These are phyloP conservation scores for Lagria hirta DNA, from an alignment of 2,888 invertebrate species.

Conservation along the genomic window DNA sequence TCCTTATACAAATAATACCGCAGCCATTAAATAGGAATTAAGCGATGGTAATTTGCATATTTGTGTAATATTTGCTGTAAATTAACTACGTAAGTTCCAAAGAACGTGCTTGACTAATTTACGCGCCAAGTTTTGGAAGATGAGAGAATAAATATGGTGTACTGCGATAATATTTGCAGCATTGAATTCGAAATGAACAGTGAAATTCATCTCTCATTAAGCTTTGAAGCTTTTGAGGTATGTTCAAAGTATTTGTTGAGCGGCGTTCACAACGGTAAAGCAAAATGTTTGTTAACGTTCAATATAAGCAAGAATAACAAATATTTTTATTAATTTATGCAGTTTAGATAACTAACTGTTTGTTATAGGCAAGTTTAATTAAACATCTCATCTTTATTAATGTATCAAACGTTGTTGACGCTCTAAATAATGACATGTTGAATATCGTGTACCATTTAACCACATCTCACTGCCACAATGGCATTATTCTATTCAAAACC, in stretches of 20 bases:
- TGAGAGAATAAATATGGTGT: slow-evolving; percentile 34
- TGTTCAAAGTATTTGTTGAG: slow-evolving; percentile 5
- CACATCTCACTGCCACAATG: too few relatives aligned
- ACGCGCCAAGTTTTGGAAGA: slow-evolving; percentile 28
- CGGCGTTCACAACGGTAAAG: not conserved
- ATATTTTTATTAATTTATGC: too few relatives aligned
- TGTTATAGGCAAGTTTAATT: too few relatives aligned
- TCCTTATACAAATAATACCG: slow-evolving; percentile 14
- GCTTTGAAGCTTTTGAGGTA: slow-evolving; percentile 7
- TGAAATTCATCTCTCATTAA: slow-evolving; percentile 9
- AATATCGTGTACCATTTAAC: too few relatives aligned
- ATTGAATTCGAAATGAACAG: slow-evolving; percentile 15
- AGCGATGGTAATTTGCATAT: slow-evolving; percentile 25
- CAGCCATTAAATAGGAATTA: slow-evolving; percentile 24
- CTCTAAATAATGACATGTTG: too few relatives aligned
- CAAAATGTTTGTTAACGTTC: too few relatives aligned
- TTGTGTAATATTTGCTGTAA: slow-evolving; percentile 28
- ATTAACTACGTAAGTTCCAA: slow-evolving; percentile 19
- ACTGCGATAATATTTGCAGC: slow-evolving; percentile 26
- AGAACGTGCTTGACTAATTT: slow-evolving; percentile 22
- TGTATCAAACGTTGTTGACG: too few relatives aligned
- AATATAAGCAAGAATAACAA: too few relatives aligned
- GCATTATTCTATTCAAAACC: too few relatives aligned
- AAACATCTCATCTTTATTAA: too few relatives aligned
- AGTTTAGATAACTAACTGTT: too few relatives aligned